Evolutionary conservation across 2,113 vertebrate species (phyloP).

Genomic region (Columba livia): DNA sequence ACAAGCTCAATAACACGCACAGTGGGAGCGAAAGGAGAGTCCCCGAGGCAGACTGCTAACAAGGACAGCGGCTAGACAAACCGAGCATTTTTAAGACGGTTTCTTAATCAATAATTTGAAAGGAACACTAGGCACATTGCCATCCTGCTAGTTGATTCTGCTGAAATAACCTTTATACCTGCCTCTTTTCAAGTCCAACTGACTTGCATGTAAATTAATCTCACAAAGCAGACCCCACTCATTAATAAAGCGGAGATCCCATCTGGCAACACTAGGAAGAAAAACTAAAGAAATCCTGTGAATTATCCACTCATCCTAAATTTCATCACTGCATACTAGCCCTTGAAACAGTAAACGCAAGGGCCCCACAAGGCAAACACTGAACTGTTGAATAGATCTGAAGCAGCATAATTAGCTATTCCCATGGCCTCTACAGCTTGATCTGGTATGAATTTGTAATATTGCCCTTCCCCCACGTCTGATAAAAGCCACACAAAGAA

Average conservation of each 20-base stretch:
- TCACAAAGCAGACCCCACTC: neutral
- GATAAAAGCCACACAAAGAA: slow-evolving; percentile 24
- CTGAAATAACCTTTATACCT: slow-evolving; percentile 25
- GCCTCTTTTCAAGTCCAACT: neutral
- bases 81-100: neutral
- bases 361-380: neutral
- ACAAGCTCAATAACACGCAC: neutral
- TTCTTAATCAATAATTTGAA: slow-evolving; percentile 13
- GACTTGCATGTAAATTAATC: slow-evolving; percentile 3
- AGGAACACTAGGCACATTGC: neutral
- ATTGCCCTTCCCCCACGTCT: neutral
- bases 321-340: neutral
- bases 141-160: neutral
- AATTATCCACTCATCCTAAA: neutral
- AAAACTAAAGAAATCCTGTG: neutral
- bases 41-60: neutral
- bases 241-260: neutral
- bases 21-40: neutral
- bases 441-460: neutral
- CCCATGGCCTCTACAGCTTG: neutral
- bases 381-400: neutral
- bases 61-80: neutral
- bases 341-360: neutral
- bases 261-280: neutral
- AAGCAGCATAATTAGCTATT: slow-evolving; percentile 24